A percentile compares a stretch with the other conserved stretches of the same genome.
Evolutionary conservation across 2,113 vertebrate species (phyloP).

Genomic region (Rhynchomys soricoides): DNA sequence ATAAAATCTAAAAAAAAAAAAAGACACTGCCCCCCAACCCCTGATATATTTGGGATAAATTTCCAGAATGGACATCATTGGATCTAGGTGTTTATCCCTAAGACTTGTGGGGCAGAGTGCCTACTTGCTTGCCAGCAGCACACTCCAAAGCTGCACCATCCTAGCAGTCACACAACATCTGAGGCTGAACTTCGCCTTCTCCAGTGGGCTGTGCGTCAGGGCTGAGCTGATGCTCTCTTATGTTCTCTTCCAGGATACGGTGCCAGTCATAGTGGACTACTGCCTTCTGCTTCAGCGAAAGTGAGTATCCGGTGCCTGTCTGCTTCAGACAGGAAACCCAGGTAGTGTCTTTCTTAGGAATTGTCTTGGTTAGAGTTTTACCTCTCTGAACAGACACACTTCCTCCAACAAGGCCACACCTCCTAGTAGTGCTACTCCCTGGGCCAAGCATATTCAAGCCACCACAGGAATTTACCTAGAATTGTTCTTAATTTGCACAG

Average conservation of each 20-base stretch:
- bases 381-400: too few relatives aligned
- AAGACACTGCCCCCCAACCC: neutral
- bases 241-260: constrained; percentile 89
- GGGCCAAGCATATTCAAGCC: too few relatives aligned
- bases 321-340: neutral
- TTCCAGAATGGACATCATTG: constrained; percentile 11
- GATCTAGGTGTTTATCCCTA: constrained; percentile 24
- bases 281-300: constrained; percentile 93
- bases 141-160: neutral
- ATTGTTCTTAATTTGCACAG: constrained; percentile 27
- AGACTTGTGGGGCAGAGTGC: neutral
- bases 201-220: neutral
- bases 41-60: constrained; percentile 50
- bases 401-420: too few relatives aligned
- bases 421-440: too few relatives aligned
- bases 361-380: too few relatives aligned
- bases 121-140: neutral
- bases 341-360: neutral
- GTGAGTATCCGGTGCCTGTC: constrained; percentile 86
- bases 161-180: neutral
- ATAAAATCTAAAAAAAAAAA: neutral
- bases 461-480: neutral
- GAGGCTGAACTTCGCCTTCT: neutral
- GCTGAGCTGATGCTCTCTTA: neutral
- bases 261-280: constrained; percentile 96